These are phyloP conservation scores for Dinothrombium tinctorium DNA, from an alignment of 1,140 invertebrate species.

Conservation along the genomic window DNA sequence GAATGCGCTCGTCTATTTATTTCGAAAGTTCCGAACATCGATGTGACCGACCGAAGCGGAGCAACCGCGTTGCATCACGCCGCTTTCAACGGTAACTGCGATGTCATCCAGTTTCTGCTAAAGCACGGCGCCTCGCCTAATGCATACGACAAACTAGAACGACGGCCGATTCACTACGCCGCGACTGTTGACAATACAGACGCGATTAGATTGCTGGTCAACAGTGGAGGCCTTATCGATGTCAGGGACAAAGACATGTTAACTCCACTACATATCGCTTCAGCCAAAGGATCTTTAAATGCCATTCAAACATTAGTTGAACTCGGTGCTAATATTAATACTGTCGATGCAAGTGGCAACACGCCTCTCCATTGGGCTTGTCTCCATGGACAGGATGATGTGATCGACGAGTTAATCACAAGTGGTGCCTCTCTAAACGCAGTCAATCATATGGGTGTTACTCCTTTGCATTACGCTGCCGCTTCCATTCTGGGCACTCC, in stretches of 20 bases:
- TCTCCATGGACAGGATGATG: conserved; percentile 1
- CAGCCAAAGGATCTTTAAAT: conserved; percentile 27
- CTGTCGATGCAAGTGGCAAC: conserved; percentile 27
- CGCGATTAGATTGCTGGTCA: conserved; percentile 1
- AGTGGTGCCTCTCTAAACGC: not conserved
- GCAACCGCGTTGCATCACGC: conserved; percentile 35
- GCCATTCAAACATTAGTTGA: conserved; percentile 30
- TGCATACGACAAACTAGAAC: conserved; percentile 29
- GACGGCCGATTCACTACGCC: conserved; percentile 35
- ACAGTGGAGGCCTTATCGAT: conserved; percentile 14
- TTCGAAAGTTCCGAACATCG: conserved; percentile 28
- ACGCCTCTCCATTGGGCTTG: conserved; percentile 29
- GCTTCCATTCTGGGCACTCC: not conserved
- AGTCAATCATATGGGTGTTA: conserved; percentile 15
- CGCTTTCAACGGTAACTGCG: conserved; percentile 32
- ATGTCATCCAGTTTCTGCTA: conserved; percentile 27
- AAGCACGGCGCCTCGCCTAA: conserved; percentile 30
- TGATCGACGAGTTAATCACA: conserved; percentile 2
- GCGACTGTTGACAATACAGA: conserved; percentile 21
- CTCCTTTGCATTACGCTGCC: conserved; percentile 36
- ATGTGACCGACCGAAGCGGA: conserved; percentile 23
- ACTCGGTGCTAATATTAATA: conserved; percentile 26
- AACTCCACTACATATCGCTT: conserved; percentile 34
- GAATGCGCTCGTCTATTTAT: conserved; percentile 29
- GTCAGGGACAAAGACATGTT: conserved; percentile 4